These are phyloP conservation scores for Hirtodrosophila duncani DNA, from an alignment of 2,888 invertebrate species.

Conservation along the genomic window DNA sequence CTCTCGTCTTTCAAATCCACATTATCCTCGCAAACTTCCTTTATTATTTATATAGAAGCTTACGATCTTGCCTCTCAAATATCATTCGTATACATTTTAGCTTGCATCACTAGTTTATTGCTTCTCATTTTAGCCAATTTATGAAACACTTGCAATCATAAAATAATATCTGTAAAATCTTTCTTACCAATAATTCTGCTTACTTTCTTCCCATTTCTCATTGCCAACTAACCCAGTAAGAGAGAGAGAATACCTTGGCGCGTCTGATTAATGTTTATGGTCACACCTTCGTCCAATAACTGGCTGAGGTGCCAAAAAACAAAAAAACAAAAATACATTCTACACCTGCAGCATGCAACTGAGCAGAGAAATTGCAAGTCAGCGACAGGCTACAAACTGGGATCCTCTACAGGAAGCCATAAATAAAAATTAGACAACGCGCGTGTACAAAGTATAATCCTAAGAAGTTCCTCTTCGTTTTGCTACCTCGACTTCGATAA, in stretches of 20 bases:
- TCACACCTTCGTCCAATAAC: conserved; percentile 53
- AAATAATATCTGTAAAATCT: no score
- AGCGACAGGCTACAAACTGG: conserved; percentile 21
- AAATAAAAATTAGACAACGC: conserved; percentile 67
- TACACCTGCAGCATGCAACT: conserved; percentile 63
- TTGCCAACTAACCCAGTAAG: conserved; percentile 52
- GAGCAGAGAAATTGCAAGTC: conserved; percentile 56
- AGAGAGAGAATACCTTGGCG: conserved; percentile 6
- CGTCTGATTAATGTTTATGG: conserved; percentile 63
- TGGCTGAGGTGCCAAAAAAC: conserved; percentile 57
- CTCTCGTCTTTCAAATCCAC: no score
- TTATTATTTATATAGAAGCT: no score
- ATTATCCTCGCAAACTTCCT: no score
- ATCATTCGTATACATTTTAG: no score
- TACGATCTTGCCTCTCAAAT: no score
- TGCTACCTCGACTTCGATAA: no score
- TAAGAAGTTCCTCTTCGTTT: no score
- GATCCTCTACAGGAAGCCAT: conserved; percentile 57
- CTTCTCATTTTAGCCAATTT: no score
- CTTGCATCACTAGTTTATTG: no score
- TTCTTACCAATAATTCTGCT: no score
- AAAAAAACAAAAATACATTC: conserved; percentile 24
- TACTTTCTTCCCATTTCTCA: conserved; percentile 9
- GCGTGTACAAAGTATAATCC: conserved; percentile 20
- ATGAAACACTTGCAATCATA: no score